A percentile compares a stretch with the other conserved stretches of the same genome.
These are phyloP conservation scores for Autographa pulchrina DNA, from an alignment of 2,888 invertebrate genomes.

Conservation along the genomic window DNA sequence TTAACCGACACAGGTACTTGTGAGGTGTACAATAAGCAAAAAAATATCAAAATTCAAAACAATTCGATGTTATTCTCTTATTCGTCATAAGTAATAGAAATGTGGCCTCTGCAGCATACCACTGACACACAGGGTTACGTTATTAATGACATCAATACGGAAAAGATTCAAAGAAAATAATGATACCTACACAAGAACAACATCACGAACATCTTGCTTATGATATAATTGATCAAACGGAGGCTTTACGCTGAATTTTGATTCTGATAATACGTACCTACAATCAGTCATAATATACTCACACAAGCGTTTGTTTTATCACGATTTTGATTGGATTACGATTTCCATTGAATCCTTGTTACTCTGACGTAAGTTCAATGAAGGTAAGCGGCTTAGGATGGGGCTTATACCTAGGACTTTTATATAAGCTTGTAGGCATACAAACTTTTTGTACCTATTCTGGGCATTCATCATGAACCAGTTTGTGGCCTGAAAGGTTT, in stretches of 20 bases:
- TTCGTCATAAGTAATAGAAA: conserved; percentile 9
- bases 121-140: conserved; percentile 8
- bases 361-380: conserved; percentile 23
- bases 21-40: too few species aligned
- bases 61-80: too few species aligned
- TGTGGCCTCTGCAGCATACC: not conserved
- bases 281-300: conserved; percentile 37
- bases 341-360: conserved; percentile 30
- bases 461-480: not conserved
- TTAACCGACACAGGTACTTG: too few species aligned
- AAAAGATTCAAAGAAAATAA: conserved; percentile 41
- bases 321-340: conserved; percentile 36
- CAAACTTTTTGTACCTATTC: not conserved
- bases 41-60: not conserved
- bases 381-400: not conserved
- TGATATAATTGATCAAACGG: conserved; percentile 30
- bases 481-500: too few species aligned
- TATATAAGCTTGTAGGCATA: too few species aligned
- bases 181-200: conserved; percentile 15
- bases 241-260: conserved; percentile 28
- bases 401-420: too few species aligned
- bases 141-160: conserved; percentile 44
- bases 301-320: conserved; percentile 29
- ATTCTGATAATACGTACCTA: conserved; percentile 48
- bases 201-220: conserved; percentile 27